These are phyloP conservation scores for Pelochelys cantorii DNA, from an alignment of 2,797 vertebrate genomes.

Conservation along the genomic window DNA sequence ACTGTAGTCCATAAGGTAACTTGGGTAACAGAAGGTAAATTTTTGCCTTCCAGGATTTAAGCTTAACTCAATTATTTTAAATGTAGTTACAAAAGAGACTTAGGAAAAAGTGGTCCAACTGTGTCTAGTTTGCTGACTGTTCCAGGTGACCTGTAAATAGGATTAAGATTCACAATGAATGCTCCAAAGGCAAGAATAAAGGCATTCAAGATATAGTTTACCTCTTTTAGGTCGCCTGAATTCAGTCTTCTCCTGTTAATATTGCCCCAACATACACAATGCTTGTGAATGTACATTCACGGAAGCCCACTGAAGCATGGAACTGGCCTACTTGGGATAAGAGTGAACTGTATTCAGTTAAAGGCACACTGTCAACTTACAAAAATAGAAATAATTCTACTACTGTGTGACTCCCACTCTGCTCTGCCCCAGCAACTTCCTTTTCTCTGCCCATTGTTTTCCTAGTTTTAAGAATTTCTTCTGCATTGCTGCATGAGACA, in stretches of 20 bases:
- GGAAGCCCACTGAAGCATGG: not conserved
- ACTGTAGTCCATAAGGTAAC: not conserved
- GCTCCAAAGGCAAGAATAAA: not conserved
- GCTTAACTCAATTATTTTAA: too few species aligned
- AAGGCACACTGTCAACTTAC: not conserved
- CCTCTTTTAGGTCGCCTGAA: not conserved
- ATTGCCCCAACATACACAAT: not conserved
- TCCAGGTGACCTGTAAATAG: not conserved
- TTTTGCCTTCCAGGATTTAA: not conserved
- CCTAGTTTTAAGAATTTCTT: not conserved
- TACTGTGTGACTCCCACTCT: not conserved
- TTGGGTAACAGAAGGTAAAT: not conserved
- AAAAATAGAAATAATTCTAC: not conserved
- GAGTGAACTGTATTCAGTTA: not conserved
- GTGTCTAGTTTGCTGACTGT: not conserved
- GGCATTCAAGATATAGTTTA: not conserved
- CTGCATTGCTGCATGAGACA: not conserved
- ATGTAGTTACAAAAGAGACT: not conserved
- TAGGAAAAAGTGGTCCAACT: not conserved
- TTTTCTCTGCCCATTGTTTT: not conserved
- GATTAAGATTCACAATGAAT: not conserved
- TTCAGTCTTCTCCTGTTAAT: not conserved
- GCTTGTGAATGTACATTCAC: not conserved
- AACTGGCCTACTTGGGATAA: not conserved
- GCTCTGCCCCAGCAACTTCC: not conserved